phyloP scores from a whole-genome alignment of 2,888 invertebrate genomes.

The Lithosia quadra region DNA sequence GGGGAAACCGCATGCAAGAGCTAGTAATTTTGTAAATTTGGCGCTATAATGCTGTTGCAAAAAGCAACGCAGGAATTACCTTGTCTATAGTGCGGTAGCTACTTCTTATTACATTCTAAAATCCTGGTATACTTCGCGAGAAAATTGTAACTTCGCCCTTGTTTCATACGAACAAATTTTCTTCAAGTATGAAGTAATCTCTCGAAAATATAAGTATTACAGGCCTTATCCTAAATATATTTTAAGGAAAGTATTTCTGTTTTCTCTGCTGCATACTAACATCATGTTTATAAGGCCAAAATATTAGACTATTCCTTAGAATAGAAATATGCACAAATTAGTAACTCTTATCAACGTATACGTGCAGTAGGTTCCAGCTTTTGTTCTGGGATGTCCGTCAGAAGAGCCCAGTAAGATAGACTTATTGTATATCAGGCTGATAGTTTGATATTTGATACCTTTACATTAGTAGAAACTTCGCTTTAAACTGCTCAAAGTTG shows the following conservation, averaged over 20 bases:
- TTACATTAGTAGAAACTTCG: too few relatives aligned
- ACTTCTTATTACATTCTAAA: constrained; percentile 3
- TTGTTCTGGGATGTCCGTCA: too few relatives aligned
- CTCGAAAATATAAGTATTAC: neutral
- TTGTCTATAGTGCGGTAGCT: neutral
- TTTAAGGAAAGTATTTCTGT: neutral
- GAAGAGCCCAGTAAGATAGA: too few relatives aligned
- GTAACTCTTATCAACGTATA: neutral
- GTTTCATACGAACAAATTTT: constrained; percentile 1
- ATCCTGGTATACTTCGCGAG: neutral
- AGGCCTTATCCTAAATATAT: constrained; percentile 19
- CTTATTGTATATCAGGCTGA: too few relatives aligned
- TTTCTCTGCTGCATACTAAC: neutral
- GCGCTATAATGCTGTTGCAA: neutral
- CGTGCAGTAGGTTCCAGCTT: too few relatives aligned
- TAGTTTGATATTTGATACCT: too few relatives aligned
- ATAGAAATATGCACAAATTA: neutral
- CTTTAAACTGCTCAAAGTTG: too few relatives aligned
- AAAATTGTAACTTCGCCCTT: constrained; percentile 1
- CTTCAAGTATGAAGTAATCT: neutral
- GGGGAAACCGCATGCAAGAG: too few relatives aligned
- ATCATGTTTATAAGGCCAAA: too few relatives aligned
- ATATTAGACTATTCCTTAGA: neutral
- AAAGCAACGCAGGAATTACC: neutral
- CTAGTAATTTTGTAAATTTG: neutral